phyloP scores from a whole-genome alignment of 2,113 vertebrate genomes.

The Brienomyrus longianalis region DNA sequence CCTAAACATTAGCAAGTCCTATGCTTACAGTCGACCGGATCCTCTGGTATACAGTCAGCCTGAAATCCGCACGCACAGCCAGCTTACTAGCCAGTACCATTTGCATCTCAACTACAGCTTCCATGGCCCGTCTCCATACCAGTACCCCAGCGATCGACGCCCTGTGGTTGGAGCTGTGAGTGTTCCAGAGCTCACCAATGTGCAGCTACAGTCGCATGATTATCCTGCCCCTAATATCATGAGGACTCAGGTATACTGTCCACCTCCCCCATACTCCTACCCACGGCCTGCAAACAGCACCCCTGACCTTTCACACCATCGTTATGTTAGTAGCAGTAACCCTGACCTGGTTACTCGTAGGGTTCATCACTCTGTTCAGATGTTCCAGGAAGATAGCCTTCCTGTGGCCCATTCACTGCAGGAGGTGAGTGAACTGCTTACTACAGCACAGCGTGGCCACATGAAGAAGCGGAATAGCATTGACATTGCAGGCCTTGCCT shows the following conservation, averaged over 20 bases:
- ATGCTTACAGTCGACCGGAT: slow-evolving; percentile 86
- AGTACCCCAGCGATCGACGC: slow-evolving; percentile 75
- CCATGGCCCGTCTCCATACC: slow-evolving; percentile 80
- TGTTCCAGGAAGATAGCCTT: slow-evolving; percentile 93
- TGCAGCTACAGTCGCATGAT: slow-evolving; percentile 87
- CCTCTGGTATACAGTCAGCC: slow-evolving; percentile 95
- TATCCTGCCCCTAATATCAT: slow-evolving; percentile 90
- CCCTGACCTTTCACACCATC: slow-evolving; percentile 87
- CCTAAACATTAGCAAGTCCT: slow-evolving; percentile 84
- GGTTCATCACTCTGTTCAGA: slow-evolving; percentile 95
- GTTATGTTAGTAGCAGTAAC: slow-evolving; percentile 89
- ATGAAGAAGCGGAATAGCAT: slow-evolving; percentile 88
- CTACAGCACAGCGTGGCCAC: slow-evolving; percentile 60
- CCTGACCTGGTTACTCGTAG: slow-evolving; percentile 88
- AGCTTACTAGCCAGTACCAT: slow-evolving; percentile 64
- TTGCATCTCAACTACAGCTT: slow-evolving; percentile 89
- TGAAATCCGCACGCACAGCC: slow-evolving; percentile 84
- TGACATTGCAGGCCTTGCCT: slow-evolving; percentile 79
- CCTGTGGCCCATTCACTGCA: slow-evolving; percentile 94
- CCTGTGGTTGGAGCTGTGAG: slow-evolving; percentile 89
- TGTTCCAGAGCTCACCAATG: slow-evolving; percentile 90
- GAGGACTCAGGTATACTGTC: slow-evolving; percentile 88
- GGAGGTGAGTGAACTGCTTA: slow-evolving; percentile 89
- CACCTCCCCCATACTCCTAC: slow-evolving; percentile 82
- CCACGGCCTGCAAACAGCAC: slow-evolving; percentile 84